These are phyloP conservation scores for Craterocephalus amniculus DNA, from an alignment of 2,797 vertebrate genomes.

Conservation along the genomic window DNA sequence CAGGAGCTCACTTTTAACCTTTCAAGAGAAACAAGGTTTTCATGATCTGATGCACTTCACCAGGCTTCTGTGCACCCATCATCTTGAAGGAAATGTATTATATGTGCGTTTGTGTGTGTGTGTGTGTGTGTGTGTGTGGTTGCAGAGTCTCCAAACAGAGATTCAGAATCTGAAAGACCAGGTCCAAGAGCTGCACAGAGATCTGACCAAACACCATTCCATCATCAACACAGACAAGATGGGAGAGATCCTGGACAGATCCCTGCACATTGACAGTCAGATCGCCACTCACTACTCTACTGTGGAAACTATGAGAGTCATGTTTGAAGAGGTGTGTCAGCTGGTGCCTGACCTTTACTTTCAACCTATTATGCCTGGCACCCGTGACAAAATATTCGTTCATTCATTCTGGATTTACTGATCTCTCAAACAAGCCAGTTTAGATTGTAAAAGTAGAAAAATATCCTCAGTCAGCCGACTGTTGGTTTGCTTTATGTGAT, in stretches of 20 bases:
- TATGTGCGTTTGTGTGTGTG: not conserved
- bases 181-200: slow-evolving; percentile 93
- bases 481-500: not conserved
- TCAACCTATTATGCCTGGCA: slow-evolving; percentile 2
- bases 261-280: slow-evolving; percentile 87
- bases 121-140: slow-evolving; percentile 15
- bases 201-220: slow-evolving; percentile 95
- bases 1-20: slow-evolving; percentile 16
- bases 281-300: slow-evolving; percentile 85
- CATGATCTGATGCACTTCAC: slow-evolving; percentile 25
- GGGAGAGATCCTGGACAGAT: slow-evolving; percentile 88
- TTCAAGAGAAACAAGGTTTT: slow-evolving; percentile 16
- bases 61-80: slow-evolving; percentile 14
- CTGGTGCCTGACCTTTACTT: slow-evolving; percentile 23
- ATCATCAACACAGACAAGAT: slow-evolving; percentile 92
- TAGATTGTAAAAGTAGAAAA: no score
- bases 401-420: slow-evolving; percentile 10
- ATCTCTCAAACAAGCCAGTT: not conserved
- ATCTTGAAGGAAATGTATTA: slow-evolving; percentile 4
- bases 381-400: slow-evolving; percentile 1
- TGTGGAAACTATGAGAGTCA: slow-evolving; percentile 86
- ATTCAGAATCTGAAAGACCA: slow-evolving; percentile 93
- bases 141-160: slow-evolving; percentile 88
- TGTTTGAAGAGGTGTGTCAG: slow-evolving; percentile 89
- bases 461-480: no score